Evolutionary conservation across 2,888 invertebrate species (phyloP), one percentile per base, ranked within the genome.

Genomic region (Lamproptera curius): DNA sequence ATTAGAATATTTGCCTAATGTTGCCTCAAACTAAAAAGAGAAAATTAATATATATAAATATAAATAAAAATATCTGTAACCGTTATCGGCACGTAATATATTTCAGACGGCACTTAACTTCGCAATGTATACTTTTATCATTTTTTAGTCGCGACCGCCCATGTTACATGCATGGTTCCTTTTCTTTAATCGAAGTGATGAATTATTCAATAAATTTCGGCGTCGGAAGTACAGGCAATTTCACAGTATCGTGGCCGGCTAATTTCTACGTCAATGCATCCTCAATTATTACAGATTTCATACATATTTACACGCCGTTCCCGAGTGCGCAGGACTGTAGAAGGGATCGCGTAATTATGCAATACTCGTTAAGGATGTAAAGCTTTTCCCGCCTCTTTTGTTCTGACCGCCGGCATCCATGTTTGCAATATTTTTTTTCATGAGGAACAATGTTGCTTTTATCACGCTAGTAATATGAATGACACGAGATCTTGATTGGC

Each of bases 281-380:
- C 15, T 20, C 20, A 1, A 26, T 38, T n/a, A 38, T 41, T 50
- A 44, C 39, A 37, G 34, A 35, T 49, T 50, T 20, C 41, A 45
- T 46, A 46, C 38, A 42, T 41, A 50, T 42, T 42, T 39, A 42
- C 37, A 46, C 38, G 44, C 28, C 11, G 14, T 44, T 45, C 41
- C 41, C 40, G 40, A 41, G 50, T 44, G 40, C 20, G 38, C 20
- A 42, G 35, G 11, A 11, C 34, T 26, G 28, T 47, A 50, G 38
- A 49, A 49, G 49, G 48, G 51, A 39, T 45, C 47, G 42, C 44
- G 35, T 46, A 42, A 53, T 53, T 53, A 48, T 50, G 53, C 48
- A 46, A 51, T 51, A 46, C 53, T 51, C 48, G 43, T 49, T 53
- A 53, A 49, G 45, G 48, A 49, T 35, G 33, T 53, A 42, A 51